Percentiles rank a stretch among this genome's conserved stretches.
These are phyloP conservation scores for Spinus pinus DNA, from an alignment of 2,797 vertebrate genomes.

Conservation along the genomic window DNA sequence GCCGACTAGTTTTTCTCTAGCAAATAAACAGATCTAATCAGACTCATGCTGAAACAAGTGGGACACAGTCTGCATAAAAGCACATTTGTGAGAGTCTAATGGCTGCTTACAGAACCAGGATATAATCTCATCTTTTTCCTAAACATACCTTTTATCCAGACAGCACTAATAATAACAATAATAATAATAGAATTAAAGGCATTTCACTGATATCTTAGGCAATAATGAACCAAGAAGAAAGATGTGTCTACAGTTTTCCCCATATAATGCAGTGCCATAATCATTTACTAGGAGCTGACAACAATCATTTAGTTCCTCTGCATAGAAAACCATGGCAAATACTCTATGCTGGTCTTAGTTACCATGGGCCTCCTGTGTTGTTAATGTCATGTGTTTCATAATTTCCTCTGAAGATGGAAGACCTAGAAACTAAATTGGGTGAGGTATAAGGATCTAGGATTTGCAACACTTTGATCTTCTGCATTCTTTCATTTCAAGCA, in stretches of 20 bases:
- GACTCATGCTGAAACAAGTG: background rate
- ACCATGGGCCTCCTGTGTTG: background rate
- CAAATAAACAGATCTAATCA: background rate
- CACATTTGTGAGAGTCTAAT: rapidly evolving
- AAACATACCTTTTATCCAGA: background rate
- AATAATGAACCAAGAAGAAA: background rate
- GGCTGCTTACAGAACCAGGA: background rate
- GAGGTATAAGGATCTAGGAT: background rate
- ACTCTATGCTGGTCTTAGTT: background rate
- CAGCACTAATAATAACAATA: background rate
- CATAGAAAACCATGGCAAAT: background rate
- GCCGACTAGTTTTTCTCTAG: background rate
- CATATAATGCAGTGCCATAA: background rate
- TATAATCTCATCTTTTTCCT: background rate
- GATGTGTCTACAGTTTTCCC: background rate
- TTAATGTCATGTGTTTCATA: background rate
- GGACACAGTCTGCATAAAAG: background rate
- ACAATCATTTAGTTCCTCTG: background rate
- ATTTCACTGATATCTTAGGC: background rate
- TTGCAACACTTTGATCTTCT: background rate
- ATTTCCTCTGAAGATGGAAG: background rate
- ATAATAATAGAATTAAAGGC: background rate
- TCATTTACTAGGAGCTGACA: background rate
- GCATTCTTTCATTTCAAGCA: background rate
- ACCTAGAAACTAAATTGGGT: background rate